Conservation (phyloP, 2,797 vertebrate genomes). For the Poecilia picta region DNA sequence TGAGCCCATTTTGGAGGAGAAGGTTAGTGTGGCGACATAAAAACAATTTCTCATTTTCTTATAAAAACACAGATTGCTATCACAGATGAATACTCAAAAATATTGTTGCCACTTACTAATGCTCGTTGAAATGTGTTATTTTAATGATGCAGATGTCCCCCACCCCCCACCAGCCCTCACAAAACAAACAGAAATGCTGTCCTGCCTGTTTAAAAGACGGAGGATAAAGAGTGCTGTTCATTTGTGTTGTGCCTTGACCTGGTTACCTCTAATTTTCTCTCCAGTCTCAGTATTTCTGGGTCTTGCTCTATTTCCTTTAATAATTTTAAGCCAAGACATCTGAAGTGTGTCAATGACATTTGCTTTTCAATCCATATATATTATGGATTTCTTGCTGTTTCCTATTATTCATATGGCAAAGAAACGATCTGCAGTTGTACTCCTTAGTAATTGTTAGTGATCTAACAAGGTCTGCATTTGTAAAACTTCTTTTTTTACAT, state of each 20-base stretch:
- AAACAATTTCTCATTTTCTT: background rate
- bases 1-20: slow-evolving; percentile 93
- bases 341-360: slow-evolving; percentile 59
- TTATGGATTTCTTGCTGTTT: background rate
- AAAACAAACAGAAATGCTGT: background rate
- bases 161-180: too few relatives aligned
- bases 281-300: slow-evolving; percentile 52
- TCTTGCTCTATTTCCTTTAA: slow-evolving; percentile 59
- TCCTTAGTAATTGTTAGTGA: background rate
- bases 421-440: background rate
- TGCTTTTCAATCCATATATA: slow-evolving; percentile 5
- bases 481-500: slow-evolving; percentile 5
- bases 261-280: slow-evolving; percentile 51
- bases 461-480: background rate
- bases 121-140: slow-evolving; percentile 8
- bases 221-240: slow-evolving; percentile 18
- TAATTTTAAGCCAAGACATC: slow-evolving; percentile 43
- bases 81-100: slow-evolving; percentile 9
- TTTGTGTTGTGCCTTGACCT: slow-evolving; percentile 47
- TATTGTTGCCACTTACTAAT: slow-evolving; percentile 12
- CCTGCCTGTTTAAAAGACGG: slow-evolving; percentile 5
- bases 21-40: slow-evolving; percentile 80
- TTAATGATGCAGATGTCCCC: background rate
- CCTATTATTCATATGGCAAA: background rate
- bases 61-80: slow-evolving; percentile 10